Percentiles rank a stretch among this genome's conserved stretches.
Conservation (phyloP, 2,113 vertebrate genomes). For the Rhea americana region DNA sequence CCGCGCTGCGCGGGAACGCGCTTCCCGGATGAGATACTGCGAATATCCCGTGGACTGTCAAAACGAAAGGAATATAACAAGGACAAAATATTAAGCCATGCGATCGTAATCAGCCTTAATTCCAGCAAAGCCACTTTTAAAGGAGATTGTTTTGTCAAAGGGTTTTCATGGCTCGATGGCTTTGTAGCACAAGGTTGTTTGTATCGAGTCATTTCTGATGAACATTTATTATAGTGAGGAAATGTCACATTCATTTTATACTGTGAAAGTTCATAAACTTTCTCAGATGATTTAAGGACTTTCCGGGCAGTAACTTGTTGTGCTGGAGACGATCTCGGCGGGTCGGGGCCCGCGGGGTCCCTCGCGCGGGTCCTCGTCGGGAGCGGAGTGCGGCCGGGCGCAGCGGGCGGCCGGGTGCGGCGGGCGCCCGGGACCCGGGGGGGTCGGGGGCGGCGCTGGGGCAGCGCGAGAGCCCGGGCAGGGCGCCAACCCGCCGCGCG, state of each 20-base stretch:
- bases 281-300: neutral
- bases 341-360: too few relatives aligned
- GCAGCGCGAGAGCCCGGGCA: too few relatives aligned
- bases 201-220: slow-evolving; percentile 47
- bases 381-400: too few relatives aligned
- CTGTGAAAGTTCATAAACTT: neutral
- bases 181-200: slow-evolving; percentile 60
- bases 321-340: neutral
- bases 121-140: slow-evolving; percentile 44
- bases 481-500: neutral
- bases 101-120: slow-evolving; percentile 32
- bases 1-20: neutral
- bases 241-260: slow-evolving; percentile 13
- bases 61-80: slow-evolving; percentile 32
- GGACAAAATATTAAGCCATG: neutral
- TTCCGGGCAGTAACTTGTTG: neutral
- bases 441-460: too few relatives aligned
- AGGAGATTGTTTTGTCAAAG: slow-evolving; percentile 61
- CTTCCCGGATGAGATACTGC: neutral
- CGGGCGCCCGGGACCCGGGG: too few relatives aligned
- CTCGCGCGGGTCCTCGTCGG: too few relatives aligned
- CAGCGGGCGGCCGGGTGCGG: too few relatives aligned
- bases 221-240: slow-evolving; percentile 56
- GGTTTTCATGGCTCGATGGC: slow-evolving; percentile 42
- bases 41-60: neutral